A percentile compares a stretch with the other conserved stretches of the same genome.
These are phyloP conservation scores for Eutrigla gurnardus DNA, from an alignment of 2,797 vertebrate genomes.

Conservation along the genomic window DNA sequence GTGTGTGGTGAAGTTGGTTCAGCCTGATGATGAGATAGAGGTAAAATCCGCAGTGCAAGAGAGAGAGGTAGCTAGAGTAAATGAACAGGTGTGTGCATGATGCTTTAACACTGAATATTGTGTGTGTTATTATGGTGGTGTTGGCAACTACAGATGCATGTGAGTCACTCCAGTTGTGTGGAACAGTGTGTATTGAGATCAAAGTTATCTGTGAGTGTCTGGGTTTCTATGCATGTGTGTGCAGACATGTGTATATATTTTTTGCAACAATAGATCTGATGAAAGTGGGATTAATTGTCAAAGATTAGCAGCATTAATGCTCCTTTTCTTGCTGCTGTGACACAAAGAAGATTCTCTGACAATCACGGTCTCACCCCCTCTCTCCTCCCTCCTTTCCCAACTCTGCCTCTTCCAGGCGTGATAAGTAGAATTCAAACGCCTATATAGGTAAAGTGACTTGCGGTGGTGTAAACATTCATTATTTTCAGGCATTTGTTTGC, in stretches of 20 bases:
- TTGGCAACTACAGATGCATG: conserved; percentile 27
- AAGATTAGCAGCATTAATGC: conserved; percentile 69
- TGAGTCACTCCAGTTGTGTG: conserved; percentile 18
- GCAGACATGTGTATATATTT: conserved; percentile 26
- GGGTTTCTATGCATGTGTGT: neutral
- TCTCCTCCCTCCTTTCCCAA: conserved; percentile 36
- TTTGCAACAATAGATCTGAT: conserved; percentile 37
- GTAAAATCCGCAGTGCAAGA: conserved; percentile 11
- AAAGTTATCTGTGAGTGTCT: conserved; percentile 32
- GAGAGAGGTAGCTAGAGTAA: conserved; percentile 13
- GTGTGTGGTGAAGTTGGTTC: conserved; percentile 5
- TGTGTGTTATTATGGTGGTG: conserved; percentile 29
- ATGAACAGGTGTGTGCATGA: conserved; percentile 35
- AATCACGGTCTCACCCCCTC: conserved; percentile 43
- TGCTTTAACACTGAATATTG: conserved; percentile 15
- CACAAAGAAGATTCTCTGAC: conserved; percentile 65
- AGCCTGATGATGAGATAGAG: conserved; percentile 10
- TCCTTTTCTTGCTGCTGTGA: conserved; percentile 55
- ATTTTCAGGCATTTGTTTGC: conserved; percentile 56
- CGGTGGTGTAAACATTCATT: conserved; percentile 30
- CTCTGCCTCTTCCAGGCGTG: conserved; percentile 27
- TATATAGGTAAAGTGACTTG: conserved; percentile 29
- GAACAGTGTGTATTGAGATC: conserved; percentile 7
- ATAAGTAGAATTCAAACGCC: conserved; percentile 35
- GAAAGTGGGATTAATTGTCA: conserved; percentile 69